These are phyloP conservation scores for Salticus scenicus DNA, from an alignment of 2,888 invertebrate species.

Conservation along the genomic window DNA sequence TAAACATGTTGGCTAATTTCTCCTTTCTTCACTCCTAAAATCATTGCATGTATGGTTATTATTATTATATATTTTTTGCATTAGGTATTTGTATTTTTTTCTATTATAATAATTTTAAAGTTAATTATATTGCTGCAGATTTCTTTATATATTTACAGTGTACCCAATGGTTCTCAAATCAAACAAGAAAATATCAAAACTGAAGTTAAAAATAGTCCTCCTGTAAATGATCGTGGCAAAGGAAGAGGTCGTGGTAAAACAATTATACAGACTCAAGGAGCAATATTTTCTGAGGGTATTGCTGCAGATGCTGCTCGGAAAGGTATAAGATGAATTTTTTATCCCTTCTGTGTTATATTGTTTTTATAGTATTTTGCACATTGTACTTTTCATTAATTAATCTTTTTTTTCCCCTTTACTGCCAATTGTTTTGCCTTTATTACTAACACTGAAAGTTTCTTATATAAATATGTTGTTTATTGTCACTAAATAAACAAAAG, in stretches of 20 bases:
- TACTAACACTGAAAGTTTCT: too few relatives aligned
- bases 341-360: too few relatives aligned
- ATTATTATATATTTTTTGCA: not conserved
- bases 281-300: conserved; percentile 42
- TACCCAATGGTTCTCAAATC: not conserved
- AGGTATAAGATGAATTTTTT: conserved; percentile 21
- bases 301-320: not conserved
- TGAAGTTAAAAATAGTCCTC: not conserved
- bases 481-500: too few relatives aligned
- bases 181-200: not conserved
- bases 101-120: not conserved
- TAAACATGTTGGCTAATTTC: too few relatives aligned
- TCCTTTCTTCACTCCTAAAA: too few relatives aligned
- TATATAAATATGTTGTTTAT: too few relatives aligned
- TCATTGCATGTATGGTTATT: too few relatives aligned
- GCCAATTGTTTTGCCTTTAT: too few relatives aligned
- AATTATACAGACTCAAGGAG: conserved; percentile 48
- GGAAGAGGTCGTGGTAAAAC: conserved; percentile 18
- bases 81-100: not conserved
- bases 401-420: too few relatives aligned
- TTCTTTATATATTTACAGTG: not conserved
- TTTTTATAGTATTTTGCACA: too few relatives aligned
- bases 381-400: too few relatives aligned
- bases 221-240: conserved; percentile 23
- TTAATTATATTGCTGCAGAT: not conserved